phyloP scores from a whole-genome alignment of 2,888 invertebrate species.

The Metellina segmentata region DNA sequence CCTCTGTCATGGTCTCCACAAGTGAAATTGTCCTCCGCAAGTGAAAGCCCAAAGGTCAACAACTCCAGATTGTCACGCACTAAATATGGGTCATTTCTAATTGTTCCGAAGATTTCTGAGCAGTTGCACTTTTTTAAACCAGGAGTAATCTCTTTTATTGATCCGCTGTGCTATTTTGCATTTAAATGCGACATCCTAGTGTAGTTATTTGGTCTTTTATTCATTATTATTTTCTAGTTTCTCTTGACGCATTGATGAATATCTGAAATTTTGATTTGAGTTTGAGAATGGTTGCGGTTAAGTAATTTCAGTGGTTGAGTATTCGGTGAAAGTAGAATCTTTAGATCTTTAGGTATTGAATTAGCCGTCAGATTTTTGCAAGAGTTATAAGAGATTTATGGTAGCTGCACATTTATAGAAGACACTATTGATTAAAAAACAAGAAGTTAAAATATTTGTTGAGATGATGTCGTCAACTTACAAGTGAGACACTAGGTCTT shows the following conservation, averaged over 20 bases:
- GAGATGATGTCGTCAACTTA: too few species aligned
- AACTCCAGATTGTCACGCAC: constrained; percentile 35
- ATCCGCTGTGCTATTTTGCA: not conserved
- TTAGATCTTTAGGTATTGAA: too few species aligned
- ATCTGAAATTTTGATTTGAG: not conserved
- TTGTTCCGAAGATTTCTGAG: not conserved
- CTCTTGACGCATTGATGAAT: not conserved
- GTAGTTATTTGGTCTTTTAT: not conserved
- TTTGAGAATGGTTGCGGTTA: too few species aligned
- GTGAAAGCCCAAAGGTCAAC: not conserved
- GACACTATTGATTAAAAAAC: too few species aligned
- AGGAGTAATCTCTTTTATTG: not conserved
- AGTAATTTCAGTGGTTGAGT: too few species aligned
- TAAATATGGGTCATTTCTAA: constrained; percentile 16
- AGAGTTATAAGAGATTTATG: too few species aligned
- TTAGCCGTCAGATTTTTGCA: too few species aligned
- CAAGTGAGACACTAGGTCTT: too few species aligned
- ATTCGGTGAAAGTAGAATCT: too few species aligned
- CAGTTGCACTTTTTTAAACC: not conserved
- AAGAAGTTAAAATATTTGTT: too few species aligned
- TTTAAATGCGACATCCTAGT: not conserved
- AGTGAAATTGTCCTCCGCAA: constrained; percentile 9
- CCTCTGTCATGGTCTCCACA: not conserved
- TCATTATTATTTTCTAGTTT: not conserved
- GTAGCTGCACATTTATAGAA: too few species aligned